Base-by-base conservation (phyloP, 2,797 vertebrate species). In the Cheirogaleus major region DNA sequence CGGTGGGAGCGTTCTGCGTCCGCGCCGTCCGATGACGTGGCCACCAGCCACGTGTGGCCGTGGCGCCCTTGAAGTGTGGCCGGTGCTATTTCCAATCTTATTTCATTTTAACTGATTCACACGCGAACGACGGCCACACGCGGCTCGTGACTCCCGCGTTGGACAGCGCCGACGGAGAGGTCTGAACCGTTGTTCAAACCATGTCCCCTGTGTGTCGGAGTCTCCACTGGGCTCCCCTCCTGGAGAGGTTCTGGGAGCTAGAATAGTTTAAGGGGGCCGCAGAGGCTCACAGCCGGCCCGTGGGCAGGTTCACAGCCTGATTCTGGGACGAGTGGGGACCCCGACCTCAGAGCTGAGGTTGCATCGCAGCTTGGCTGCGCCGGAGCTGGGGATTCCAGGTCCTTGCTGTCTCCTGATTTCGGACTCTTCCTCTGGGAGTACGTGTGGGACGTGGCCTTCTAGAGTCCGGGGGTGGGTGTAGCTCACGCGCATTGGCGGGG, bases 11-110 rank as follows among this genome's bases (percentile, higher is more conserved):
- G 0, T 27, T 57, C 63, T 23, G 1, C 2, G 0, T 25, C 73
- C 22, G 11, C 0, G 35, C 67, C 7, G 1, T 15, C 83, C 2
- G 0, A 8, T 17, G 5, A 1, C 0, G 65, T 35, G 23, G 55
- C 38, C 69, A 5, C 69, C 30, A 1, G 63, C 69, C 10, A 0
- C 5, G 0, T 3, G 30, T 75, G 75, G 87, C 38, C 1, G 20
- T 50, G 61, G 73, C 27, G 87, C 67, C 2, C 41, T 48, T 57
- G 73, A 23, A 38, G 14, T 55, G 48, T 43, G 70, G 27, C 50
- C 52, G 7, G 5, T 9, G 18, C 4, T 4, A 13, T 50, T 72
- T 81, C 81, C 52, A 1, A 1, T 90, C 67, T 78, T 23, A 43
- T 32, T 52, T 30, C 14, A n/a, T 45, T 43, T 7, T 73, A 59